Base-by-base conservation (phyloP, 1,140 invertebrate genomes). In the Steinernema feltiae region DNA sequence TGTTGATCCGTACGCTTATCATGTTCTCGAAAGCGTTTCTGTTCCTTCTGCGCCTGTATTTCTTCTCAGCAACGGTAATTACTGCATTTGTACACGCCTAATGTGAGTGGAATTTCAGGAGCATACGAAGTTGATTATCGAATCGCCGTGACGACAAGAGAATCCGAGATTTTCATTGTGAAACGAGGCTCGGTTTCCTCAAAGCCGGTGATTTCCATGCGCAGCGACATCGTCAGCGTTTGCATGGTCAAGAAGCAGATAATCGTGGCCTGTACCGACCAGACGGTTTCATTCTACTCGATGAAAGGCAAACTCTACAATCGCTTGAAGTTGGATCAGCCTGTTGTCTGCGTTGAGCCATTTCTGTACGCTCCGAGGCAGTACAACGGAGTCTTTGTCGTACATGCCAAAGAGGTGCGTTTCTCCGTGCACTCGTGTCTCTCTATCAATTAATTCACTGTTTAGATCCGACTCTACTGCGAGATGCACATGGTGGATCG, bases 61-160 rank as follows among this genome's bases (percentile, higher is more conserved):
- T 53, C 27, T 70, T 32, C 70, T 29, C 70, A 76, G 31, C 46
- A 69, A n/a, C 21, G 75, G 29, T 32, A 74, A 1, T 53, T 73
- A 30, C 21, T 21, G 70, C 74, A 24, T 63, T 41, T 76, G 46
- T 46, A 32, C 53, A 3, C 29, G 18, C 24, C 0, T 30, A 0
- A 30, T 24, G 27, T 15, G 27, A 18, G 15, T 12, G 12, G 29
- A 21, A 1, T 70, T 21, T 74, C 18, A 76, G 75, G 75, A n/a
- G n/a, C 73, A 1, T 76, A 35, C 31, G 75, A 76, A 30, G 75
- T 73, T 24, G 75, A 76, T 24, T 76, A 63, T 18, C 24, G 71
- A 24, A 18, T 76, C 15, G 48, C 72, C 12, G 70, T 76, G 1
- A 32, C 35, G 1, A 76, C 75, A 1, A 21, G 75, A 1, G 71